A percentile compares a stretch with the other conserved stretches of the same genome.
phyloP scores from a whole-genome alignment of 2,797 vertebrate species.

The Parambassis ranga region DNA sequence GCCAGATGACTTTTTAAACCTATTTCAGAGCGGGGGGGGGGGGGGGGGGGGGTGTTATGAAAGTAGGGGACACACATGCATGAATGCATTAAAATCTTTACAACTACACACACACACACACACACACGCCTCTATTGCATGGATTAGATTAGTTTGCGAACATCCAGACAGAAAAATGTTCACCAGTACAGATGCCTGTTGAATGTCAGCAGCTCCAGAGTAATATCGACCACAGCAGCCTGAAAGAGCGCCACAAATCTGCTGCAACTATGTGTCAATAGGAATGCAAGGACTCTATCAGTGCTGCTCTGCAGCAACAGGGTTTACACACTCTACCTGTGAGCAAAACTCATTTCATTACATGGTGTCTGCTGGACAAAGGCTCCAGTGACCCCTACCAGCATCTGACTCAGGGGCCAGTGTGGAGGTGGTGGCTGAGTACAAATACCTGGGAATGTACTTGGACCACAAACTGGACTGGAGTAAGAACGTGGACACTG shows the following conservation, averaged over 20 bases:
- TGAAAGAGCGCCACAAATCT: conserved; percentile 27
- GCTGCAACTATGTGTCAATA: conserved; percentile 20
- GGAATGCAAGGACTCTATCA: conserved; percentile 18
- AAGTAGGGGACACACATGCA: conserved; percentile 46
- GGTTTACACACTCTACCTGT: background rate
- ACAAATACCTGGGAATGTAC: no score
- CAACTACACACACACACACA: conserved; percentile 13
- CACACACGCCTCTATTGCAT: background rate
- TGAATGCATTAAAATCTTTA: conserved; percentile 29
- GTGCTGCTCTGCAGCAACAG: background rate
- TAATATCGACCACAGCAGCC: conserved; percentile 15
- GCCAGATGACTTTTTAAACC: conserved; percentile 69
- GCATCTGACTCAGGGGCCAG: no score
- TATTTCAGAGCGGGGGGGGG: conserved; percentile 49
- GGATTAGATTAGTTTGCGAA: conserved; percentile 15
- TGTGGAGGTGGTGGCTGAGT: no score
- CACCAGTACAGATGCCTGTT: conserved; percentile 24
- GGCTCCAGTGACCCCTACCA: no score
- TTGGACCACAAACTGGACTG: no score
- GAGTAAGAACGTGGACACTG: no score
- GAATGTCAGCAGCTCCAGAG: conserved; percentile 28
- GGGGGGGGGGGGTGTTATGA: conserved; percentile 23
- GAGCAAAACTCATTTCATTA: no score
- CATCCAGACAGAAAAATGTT: conserved; percentile 11
- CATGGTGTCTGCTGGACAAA: no score